Evolutionary conservation across 2,113 vertebrate species (phyloP).

Genomic region (Mionectes macconnelli): DNA sequence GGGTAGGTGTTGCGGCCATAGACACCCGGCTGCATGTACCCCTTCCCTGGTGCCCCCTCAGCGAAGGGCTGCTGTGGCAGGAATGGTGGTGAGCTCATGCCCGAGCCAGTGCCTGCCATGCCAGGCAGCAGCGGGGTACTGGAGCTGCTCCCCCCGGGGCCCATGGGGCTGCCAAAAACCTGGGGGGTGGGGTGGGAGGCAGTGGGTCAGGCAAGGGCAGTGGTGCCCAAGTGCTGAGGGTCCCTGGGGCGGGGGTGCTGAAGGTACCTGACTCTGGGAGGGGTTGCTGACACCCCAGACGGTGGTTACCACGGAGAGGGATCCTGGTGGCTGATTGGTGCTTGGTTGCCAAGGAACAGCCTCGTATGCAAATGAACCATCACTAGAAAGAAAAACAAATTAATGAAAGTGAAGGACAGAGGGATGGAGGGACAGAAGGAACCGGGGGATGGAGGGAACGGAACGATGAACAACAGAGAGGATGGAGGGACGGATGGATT

Average conservation of each 20-base stretch:
- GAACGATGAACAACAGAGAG: neutral
- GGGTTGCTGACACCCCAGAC: constrained; percentile 93
- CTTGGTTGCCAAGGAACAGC: constrained; percentile 86
- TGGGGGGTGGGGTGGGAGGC: neutral
- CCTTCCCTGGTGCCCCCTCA: constrained; percentile 79
- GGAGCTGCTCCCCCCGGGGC: constrained; percentile 86
- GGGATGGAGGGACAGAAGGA: neutral
- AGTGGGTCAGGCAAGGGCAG: neutral
- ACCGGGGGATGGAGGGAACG: neutral
- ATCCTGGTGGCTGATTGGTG: constrained; percentile 87
- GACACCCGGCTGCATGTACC: constrained; percentile 84
- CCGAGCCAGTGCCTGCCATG: constrained; percentile 81
- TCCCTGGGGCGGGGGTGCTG: accelerated
- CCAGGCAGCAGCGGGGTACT: constrained; percentile 83
- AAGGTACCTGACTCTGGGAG: constrained; percentile 88
- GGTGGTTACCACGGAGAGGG: constrained; percentile 92
- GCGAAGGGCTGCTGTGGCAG: constrained; percentile 88
- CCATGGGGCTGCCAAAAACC: constrained; percentile 90
- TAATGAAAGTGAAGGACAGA: constrained; percentile 7
- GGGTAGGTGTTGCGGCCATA: constrained; percentile 82
- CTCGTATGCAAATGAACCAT: constrained; percentile 83
- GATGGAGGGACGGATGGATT: neutral
- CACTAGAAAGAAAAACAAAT: constrained; percentile 69
- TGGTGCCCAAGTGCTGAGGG: accelerated
- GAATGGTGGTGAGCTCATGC: constrained; percentile 86